phyloP scores from a whole-genome alignment of 2,113 vertebrate species.

The Leucopsar rothschildi region DNA sequence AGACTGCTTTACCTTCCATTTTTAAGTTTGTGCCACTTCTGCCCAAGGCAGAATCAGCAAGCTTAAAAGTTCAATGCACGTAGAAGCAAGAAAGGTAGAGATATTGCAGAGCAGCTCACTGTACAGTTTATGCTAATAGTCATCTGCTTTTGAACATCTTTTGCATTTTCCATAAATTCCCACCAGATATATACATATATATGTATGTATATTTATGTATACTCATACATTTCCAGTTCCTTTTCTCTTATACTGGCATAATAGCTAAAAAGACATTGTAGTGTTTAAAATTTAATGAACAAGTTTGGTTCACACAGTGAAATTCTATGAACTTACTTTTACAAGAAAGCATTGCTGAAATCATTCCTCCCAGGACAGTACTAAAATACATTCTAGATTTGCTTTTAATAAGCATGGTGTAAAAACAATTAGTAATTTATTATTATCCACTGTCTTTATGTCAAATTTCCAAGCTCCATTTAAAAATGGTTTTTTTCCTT shows the following conservation, averaged over 20 bases:
- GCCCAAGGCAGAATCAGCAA: background rate
- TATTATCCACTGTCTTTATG: background rate
- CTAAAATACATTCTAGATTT: conserved; percentile 45
- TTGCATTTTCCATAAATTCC: background rate
- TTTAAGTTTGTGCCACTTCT: conserved; percentile 7
- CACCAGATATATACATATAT: background rate
- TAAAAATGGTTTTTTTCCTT: background rate
- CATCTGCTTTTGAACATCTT: conserved; percentile 12
- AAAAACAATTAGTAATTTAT: conserved; percentile 37
- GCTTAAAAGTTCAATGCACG: background rate
- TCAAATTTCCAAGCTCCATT: background rate
- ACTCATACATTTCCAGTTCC: background rate
- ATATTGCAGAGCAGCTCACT: background rate
- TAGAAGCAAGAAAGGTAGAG: background rate
- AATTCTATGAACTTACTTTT: conserved; percentile 47
- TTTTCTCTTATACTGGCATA: background rate
- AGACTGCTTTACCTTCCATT: background rate
- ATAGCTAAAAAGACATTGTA: background rate
- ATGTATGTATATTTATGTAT: background rate
- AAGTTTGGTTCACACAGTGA: background rate
- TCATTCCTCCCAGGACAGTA: background rate
- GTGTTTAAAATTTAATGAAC: conserved; percentile 18
- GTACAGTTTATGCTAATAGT: background rate
- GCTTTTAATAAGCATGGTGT: conserved; percentile 22
- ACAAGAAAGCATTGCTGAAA: conserved; percentile 39